Evolutionary conservation across 2,888 invertebrate species (phyloP).

Genomic region (Drosophila multiciliata): DNA sequence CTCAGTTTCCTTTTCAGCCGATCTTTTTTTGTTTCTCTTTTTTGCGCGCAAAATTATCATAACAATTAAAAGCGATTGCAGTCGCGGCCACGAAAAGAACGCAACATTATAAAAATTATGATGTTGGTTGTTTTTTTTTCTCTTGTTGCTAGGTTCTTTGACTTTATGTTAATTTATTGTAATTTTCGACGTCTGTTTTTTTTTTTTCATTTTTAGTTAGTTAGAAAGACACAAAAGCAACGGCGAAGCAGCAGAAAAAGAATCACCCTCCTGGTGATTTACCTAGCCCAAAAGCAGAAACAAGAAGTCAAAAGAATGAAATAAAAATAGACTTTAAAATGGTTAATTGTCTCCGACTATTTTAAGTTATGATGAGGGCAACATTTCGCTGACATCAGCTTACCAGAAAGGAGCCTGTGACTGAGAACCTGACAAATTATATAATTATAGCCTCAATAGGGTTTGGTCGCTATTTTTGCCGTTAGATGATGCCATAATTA

Average conservation of each 20-base stretch:
- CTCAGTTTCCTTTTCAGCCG: slow-evolving; percentile 54
- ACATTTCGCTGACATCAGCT: slow-evolving; percentile 69
- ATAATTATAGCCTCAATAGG: slow-evolving; percentile 61
- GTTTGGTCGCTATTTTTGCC: slow-evolving; percentile 33
- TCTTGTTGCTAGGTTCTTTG: slow-evolving; percentile 47
- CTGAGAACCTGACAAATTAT: slow-evolving; percentile 67
- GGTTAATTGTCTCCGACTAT: slow-evolving; percentile 74
- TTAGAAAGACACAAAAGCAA: slow-evolving; percentile 56
- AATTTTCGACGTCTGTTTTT: slow-evolving; percentile 51
- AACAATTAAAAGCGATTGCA: slow-evolving; percentile 73
- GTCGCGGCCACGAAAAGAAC: slow-evolving; percentile 47
- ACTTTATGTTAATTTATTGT: slow-evolving; percentile 75
- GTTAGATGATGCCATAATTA: slow-evolving; percentile 58
- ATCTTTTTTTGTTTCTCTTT: not conserved
- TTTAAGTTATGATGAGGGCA: slow-evolving; percentile 72
- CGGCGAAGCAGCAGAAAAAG: slow-evolving; percentile 42
- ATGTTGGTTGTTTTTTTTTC: slow-evolving; percentile 30
- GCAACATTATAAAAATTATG: slow-evolving; percentile 47
- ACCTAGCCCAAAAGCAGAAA: slow-evolving; percentile 12
- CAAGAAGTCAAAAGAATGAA: slow-evolving; percentile 12
- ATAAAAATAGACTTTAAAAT: slow-evolving; percentile 55
- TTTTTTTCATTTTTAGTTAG: slow-evolving; percentile 3
- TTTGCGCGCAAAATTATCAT: slow-evolving; percentile 60
- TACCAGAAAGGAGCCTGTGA: slow-evolving; percentile 52
- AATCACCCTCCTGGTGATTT: slow-evolving; percentile 32